Evolutionary conservation across 2,797 vertebrate species (phyloP).

Genomic region (Dendrocincla fuliginosa): DNA sequence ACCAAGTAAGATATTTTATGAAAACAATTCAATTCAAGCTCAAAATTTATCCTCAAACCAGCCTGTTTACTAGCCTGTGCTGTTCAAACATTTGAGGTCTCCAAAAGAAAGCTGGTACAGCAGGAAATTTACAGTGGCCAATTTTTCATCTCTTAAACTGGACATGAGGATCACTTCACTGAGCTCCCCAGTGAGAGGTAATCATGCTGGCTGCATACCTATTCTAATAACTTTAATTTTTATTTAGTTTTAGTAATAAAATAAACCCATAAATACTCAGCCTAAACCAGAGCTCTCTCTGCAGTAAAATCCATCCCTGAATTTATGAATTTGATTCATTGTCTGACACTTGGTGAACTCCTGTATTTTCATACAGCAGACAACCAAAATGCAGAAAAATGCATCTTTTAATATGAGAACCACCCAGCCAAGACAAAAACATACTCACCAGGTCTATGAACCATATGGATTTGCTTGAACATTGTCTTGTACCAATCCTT

Average conservation of each 20-base stretch:
- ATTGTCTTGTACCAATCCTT: conserved; percentile 99
- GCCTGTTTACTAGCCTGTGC: neutral
- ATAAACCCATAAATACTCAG: neutral
- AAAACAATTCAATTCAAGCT: neutral
- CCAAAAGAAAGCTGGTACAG: neutral
- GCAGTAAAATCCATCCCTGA: neutral
- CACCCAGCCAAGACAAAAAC: neutral
- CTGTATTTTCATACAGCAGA: neutral
- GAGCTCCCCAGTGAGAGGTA: neutral
- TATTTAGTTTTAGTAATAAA: neutral
- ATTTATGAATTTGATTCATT: neutral
- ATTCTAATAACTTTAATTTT: neutral
- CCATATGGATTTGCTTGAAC: conserved; percentile 99
- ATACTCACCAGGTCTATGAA: conserved; percentile 92
- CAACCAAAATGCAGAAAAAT: neutral
- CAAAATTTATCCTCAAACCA: neutral
- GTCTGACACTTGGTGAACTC: neutral
- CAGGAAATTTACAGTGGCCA: neutral
- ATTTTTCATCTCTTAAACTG: neutral
- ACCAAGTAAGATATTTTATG: neutral
- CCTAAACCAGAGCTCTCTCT: neutral
- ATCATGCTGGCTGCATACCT: neutral
- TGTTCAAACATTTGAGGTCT: neutral
- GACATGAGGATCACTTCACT: neutral
- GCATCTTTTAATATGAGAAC: neutral